Evolutionary conservation across 2,113 vertebrate genomes (phyloP).

Genomic region (Chrysemys picta): DNA sequence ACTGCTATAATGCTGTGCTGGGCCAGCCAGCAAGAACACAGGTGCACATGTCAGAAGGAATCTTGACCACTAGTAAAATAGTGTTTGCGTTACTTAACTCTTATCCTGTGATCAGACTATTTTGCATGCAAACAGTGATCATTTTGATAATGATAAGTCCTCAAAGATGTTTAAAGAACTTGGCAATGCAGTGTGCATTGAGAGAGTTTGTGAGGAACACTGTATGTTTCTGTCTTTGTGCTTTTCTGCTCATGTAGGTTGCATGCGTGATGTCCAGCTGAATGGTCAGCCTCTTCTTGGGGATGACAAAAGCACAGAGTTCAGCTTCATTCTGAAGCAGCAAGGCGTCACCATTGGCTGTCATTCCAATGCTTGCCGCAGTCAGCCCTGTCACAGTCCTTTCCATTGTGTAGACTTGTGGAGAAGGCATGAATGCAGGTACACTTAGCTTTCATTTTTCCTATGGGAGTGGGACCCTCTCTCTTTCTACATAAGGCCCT

Average conservation of each 20-base stretch:
- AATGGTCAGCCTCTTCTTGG: constrained; percentile 83
- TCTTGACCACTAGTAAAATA: not conserved
- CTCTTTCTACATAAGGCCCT: not conserved
- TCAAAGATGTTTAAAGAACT: not conserved
- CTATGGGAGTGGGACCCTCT: not conserved
- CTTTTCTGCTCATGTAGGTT: constrained; percentile 77
- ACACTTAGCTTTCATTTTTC: not conserved
- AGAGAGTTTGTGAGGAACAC: not conserved
- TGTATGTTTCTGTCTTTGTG: not conserved
- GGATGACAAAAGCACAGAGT: constrained; percentile 81
- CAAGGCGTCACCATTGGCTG: constrained; percentile 83
- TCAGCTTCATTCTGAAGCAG: constrained; percentile 78
- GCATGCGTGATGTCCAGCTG: constrained; percentile 87
- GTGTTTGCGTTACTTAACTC: not conserved
- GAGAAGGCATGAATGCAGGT: constrained; percentile 93
- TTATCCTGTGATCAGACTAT: not conserved
- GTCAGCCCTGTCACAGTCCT: constrained; percentile 83
- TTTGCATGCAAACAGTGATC: not conserved
- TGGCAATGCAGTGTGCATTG: not conserved
- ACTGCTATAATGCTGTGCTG: not conserved
- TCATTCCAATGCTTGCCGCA: constrained; percentile 85
- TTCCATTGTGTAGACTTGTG: constrained; percentile 90
- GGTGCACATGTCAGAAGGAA: not conserved
- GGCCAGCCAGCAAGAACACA: not conserved
- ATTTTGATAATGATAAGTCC: not conserved